A percentile compares a stretch with the other conserved stretches of the same genome.
These are phyloP conservation scores for Caenorhabditis latens DNA, from an alignment of 1,140 invertebrate species.

Conservation along the genomic window DNA sequence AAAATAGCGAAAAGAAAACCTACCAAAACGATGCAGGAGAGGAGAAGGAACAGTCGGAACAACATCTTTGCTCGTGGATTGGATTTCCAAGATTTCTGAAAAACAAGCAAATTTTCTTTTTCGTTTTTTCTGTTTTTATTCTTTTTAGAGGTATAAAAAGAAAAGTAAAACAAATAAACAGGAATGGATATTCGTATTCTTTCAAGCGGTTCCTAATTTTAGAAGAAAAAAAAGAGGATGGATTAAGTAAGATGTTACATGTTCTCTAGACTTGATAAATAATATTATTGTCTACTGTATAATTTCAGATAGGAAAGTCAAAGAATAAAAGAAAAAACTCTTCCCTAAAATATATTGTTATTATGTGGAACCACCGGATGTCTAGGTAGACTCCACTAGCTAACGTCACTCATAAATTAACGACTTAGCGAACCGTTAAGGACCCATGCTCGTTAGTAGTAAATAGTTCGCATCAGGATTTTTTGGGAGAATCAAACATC, in stretches of 20 bases:
- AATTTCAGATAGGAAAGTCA: too few relatives aligned
- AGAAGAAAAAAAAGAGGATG: too few relatives aligned
- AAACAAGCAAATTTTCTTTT: not conserved
- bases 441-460: constrained; percentile 29
- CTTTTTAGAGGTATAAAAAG: not conserved
- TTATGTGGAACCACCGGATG: not conserved
- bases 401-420: not conserved
- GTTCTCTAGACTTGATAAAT: too few relatives aligned
- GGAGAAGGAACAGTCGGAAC: constrained; percentile 30
- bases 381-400: not conserved
- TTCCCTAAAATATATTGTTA: too few relatives aligned
- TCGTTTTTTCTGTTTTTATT: too few relatives aligned
- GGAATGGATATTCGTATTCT: not conserved
- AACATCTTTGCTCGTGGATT: not conserved
- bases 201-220: too few relatives aligned
- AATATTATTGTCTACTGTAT: too few relatives aligned
- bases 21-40: constrained; percentile 38
- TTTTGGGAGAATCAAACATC: constrained; percentile 13
- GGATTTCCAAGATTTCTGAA: constrained; percentile 42
- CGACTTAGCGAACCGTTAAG: constrained; percentile 28
- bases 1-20: not conserved
- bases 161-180: not conserved
- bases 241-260: too few relatives aligned
- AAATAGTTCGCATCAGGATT: not conserved
- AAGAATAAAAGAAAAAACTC: too few relatives aligned